Percentiles rank a stretch among this genome's conserved stretches.
phyloP scores from a whole-genome alignment of 2,113 vertebrate species.

The Sterrhoptilus dennistouni region DNA sequence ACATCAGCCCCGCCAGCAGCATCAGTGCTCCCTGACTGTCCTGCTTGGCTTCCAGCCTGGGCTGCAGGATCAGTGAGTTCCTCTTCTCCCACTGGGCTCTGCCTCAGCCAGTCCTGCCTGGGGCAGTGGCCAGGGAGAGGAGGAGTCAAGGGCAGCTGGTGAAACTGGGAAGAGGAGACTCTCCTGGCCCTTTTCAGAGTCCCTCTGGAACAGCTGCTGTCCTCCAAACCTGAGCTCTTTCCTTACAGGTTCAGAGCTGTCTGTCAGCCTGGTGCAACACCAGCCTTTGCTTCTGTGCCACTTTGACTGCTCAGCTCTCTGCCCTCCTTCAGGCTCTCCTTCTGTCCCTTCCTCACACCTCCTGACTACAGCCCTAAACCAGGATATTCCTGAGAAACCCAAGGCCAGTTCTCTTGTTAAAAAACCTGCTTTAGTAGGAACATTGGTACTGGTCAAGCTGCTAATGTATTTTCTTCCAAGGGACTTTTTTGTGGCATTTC shows the following conservation, averaged over 20 bases:
- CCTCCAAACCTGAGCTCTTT: background rate
- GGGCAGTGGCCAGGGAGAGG: background rate
- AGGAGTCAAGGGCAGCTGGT: background rate
- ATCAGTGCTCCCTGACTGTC: background rate
- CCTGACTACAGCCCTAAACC: background rate
- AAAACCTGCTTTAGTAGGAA: background rate
- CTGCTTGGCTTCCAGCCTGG: background rate
- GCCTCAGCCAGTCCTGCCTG: background rate
- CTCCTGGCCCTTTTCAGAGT: background rate
- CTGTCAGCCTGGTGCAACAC: accelerated
- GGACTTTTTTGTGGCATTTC: background rate
- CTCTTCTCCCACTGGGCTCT: background rate
- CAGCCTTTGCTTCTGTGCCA: background rate
- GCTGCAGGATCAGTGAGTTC: background rate
- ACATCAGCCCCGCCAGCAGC: background rate
- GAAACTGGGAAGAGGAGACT: background rate
- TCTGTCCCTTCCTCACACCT: background rate
- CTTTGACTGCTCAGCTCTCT: background rate
- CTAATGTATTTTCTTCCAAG: background rate
- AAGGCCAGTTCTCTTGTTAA: background rate
- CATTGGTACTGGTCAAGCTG: background rate
- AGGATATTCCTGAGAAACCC: background rate
- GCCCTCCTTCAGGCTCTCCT: background rate
- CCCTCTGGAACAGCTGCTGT: background rate
- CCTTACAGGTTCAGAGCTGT: background rate